phyloP scores from a whole-genome alignment of 1,140 invertebrate species.

The Belonocnema kinseyi region DNA sequence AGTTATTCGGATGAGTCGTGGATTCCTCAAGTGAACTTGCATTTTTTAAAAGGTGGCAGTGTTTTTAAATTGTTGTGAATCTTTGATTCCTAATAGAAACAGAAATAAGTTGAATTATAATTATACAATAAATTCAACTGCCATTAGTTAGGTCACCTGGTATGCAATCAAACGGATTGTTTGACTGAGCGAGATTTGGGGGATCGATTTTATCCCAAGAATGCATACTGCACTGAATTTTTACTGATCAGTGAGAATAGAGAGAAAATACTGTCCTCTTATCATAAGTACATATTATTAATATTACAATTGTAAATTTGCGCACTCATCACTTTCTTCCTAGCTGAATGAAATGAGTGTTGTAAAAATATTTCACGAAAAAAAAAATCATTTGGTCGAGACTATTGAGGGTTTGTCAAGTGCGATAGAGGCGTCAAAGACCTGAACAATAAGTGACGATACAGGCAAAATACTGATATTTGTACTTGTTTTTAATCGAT shows the following conservation, averaged over 20 bases:
- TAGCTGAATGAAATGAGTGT: background rate
- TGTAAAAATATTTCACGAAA: background rate
- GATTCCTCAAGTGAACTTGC: background rate
- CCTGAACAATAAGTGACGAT: background rate
- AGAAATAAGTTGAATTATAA: background rate
- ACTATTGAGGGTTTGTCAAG: background rate
- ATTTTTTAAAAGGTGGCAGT: background rate
- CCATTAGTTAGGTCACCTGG: background rate
- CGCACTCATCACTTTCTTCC: background rate
- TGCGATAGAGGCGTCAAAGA: conserved; percentile 1
- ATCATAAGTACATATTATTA: conserved; percentile 12
- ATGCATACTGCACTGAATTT: background rate
- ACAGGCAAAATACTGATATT: background rate
- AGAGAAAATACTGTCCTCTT: background rate
- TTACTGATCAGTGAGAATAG: background rate
- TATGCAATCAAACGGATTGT: background rate
- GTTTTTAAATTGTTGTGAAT: background rate
- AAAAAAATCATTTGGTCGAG: background rate
- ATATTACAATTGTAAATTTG: conserved; percentile 9
- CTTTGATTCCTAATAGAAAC: background rate
- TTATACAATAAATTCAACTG: background rate
- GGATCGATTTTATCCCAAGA: background rate
- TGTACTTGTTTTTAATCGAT: conserved; percentile 17
- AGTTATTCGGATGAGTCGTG: background rate
- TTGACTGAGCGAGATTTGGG: background rate